Evolutionary conservation across 2,888 invertebrate genomes (phyloP), one percentile per base, ranked within the genome.

Genomic region (Sinopyrophorus schimmeli): DNA sequence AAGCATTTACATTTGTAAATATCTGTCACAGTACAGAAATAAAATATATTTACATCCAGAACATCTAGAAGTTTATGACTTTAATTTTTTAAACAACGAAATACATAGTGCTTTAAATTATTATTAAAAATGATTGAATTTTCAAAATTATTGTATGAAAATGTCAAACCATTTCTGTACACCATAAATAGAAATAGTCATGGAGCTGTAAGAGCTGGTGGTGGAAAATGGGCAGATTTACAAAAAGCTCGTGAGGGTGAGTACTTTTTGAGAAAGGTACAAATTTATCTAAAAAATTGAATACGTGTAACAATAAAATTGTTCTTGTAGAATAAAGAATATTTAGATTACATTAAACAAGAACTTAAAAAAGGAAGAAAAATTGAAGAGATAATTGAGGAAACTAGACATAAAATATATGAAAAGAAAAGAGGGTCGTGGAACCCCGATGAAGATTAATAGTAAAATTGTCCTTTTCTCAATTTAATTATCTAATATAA

Each of bases 231-330:
- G 41, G 20, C 34, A 5, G 58, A 59, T 27, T 34, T 38, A 16
- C 21, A 51, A 28, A 38, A 42, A 20, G 55, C 56, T 1, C 47
- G 47, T 6, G 61, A 61, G 54, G 46, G 35, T n/a, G 53, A 61
- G 40, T 58, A 56, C 27, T 58, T 61, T 23, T 28, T 42, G 17
- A 57, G 30, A 51, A 50, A 55, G 48, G 55, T 52, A 55, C 6
- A 16, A 10, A 24, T 10, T 11, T 31, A 4, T 5, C 5, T 18
- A 18, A 6, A 18, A 18, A 18, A 18, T 6, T 18, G 4, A 21
- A 7, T 21, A n/a, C 21, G 6, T 7, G 6, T 7, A 4, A 5
- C 20, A 14, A 9, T 9, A 12, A 30, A 11, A 5, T 18, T 5
- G 24, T 21, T 20, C 4, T 26, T 3, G 3, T 21, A 50, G 50